Evolutionary conservation across 2,113 vertebrate genomes (phyloP).

Genomic region (Campylomormyrus numenius): DNA sequence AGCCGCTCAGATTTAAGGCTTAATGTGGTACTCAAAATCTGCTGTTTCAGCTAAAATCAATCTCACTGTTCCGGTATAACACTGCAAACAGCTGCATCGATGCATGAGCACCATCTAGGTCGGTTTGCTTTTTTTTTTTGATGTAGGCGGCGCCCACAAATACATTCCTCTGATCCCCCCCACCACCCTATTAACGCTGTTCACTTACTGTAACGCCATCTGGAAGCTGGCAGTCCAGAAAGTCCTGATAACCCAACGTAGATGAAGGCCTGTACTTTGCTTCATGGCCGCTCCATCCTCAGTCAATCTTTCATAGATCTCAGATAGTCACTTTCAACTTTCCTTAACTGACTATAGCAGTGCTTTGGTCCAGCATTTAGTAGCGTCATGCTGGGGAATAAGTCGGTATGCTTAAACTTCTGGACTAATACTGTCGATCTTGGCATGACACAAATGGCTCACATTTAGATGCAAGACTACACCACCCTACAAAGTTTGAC

Average conservation of each 20-base stretch:
- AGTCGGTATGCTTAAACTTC: not conserved
- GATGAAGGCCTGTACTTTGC: not conserved
- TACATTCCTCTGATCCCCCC: not conserved
- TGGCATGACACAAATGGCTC: not conserved
- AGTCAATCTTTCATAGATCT: not conserved
- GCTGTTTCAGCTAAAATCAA: not conserved
- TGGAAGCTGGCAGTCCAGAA: not conserved
- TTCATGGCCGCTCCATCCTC: not conserved
- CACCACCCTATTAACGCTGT: not conserved
- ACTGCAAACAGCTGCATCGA: not conserved
- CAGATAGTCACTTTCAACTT: not conserved
- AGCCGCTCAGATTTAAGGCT: not conserved
- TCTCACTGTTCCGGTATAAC: not conserved
- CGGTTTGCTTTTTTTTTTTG: not conserved
- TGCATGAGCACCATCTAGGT: not conserved
- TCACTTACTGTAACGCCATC: not conserved
- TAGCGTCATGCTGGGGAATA: not conserved
- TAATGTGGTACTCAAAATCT: not conserved
- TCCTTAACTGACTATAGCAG: not conserved
- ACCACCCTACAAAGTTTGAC: not conserved
- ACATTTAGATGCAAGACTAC: not conserved
- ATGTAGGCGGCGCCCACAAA: not conserved
- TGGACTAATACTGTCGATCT: not conserved
- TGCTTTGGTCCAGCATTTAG: not conserved
- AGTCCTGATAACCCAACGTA: not conserved